A percentile compares a stretch with the other conserved stretches of the same genome.
phyloP scores from a whole-genome alignment of 2,113 vertebrate genomes.

The Colius striatus region DNA sequence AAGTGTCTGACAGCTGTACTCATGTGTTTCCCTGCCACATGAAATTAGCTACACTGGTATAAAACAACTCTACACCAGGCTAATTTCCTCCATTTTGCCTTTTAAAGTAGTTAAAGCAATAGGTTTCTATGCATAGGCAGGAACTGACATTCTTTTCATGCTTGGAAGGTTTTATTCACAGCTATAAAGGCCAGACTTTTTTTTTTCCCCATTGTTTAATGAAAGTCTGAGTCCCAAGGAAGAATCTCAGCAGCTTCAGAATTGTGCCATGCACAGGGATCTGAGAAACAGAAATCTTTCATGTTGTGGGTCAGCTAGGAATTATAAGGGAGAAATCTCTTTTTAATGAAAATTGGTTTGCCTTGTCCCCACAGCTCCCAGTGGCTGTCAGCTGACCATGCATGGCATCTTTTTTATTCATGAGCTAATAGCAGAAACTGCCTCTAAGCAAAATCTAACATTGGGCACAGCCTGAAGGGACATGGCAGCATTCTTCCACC shows the following conservation, averaged over 20 bases:
- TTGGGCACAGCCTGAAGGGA: neutral
- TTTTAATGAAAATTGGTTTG: neutral
- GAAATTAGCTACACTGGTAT: neutral
- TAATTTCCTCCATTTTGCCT: conserved; percentile 11
- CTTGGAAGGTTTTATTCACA: conserved; percentile 42
- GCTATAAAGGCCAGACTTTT: neutral
- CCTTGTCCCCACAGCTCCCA: neutral
- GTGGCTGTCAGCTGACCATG: neutral
- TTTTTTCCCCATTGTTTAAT: neutral
- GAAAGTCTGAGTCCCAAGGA: neutral
- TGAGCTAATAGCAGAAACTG: neutral
- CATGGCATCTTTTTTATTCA: neutral
- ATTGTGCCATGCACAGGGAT: neutral
- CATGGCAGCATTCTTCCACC: neutral
- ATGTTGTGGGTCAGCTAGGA: neutral
- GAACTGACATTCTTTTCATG: conserved; percentile 34
- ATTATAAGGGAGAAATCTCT: neutral
- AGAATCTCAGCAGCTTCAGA: neutral
- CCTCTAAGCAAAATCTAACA: neutral
- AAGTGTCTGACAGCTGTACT: neutral
- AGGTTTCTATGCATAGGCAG: neutral
- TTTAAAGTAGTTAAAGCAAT: conserved; percentile 1
- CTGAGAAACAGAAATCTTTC: neutral
- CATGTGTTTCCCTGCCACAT: neutral
- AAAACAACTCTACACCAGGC: neutral